These are phyloP conservation scores for Melangyna quadrimaculata DNA, from an alignment of 2,888 invertebrate genomes.

Conservation along the genomic window DNA sequence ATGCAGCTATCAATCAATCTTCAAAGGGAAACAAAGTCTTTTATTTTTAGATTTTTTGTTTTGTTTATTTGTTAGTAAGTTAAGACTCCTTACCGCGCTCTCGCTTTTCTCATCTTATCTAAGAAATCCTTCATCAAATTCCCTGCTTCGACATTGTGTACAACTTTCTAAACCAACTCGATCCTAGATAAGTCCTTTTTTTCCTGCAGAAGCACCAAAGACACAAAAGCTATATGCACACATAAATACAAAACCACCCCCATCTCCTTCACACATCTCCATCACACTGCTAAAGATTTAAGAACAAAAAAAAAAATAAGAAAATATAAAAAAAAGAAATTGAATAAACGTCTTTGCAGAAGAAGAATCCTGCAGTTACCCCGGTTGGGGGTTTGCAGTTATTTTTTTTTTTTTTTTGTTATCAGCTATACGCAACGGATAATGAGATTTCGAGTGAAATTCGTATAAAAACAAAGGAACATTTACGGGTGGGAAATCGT, in stretches of 20 bases:
- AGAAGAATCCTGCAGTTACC: conserved; percentile 59
- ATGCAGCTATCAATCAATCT: conserved; percentile 70
- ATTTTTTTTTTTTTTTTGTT: conserved; percentile 30
- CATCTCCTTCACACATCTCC: background rate
- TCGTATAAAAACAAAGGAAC: conserved; percentile 64
- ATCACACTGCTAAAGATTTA: conserved; percentile 30
- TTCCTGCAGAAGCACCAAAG: conserved; percentile 21
- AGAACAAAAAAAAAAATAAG: background rate
- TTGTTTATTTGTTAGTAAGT: background rate
- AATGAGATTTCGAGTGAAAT: conserved; percentile 70
- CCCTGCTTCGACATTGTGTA: conserved; percentile 63
- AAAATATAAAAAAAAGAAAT: conserved; percentile 1
- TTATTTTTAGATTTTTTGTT: background rate
- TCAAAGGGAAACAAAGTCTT: conserved; percentile 48
- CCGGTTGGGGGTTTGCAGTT: conserved; percentile 57
- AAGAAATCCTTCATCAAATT: conserved; percentile 49
- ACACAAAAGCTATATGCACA: conserved; percentile 58
- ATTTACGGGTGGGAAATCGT: conserved; percentile 64
- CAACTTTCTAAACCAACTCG: conserved; percentile 66
- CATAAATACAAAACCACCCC: conserved; percentile 19
- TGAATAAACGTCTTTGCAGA: conserved; percentile 50
- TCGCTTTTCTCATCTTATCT: background rate
- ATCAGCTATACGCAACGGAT: conserved; percentile 68
- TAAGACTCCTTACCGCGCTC: background rate
- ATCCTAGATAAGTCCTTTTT: conserved; percentile 65